These are phyloP conservation scores for Hippolais icterina DNA, from an alignment of 2,113 vertebrate species.

Conservation along the genomic window DNA sequence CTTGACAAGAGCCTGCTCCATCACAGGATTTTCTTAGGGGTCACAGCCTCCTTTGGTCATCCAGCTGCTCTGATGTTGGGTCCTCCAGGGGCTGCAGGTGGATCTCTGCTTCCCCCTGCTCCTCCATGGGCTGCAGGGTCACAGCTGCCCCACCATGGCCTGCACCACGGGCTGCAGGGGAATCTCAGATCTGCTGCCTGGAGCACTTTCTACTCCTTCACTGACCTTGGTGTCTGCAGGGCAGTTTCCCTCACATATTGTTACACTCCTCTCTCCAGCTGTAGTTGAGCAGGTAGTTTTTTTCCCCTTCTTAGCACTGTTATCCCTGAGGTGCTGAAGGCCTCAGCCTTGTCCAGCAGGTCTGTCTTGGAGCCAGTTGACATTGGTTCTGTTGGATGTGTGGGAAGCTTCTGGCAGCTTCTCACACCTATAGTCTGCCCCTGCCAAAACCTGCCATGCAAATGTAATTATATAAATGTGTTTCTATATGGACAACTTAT, in stretches of 20 bases:
- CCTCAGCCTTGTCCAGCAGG: not conserved
- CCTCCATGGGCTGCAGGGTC: not conserved
- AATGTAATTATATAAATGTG: too few species aligned
- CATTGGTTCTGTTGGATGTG: not conserved
- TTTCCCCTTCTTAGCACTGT: not conserved
- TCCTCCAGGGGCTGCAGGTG: not conserved
- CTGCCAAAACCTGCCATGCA: not conserved
- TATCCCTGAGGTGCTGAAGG: not conserved
- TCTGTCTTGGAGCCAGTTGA: not conserved
- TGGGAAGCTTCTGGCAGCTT: not conserved
- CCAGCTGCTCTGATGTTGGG: not conserved
- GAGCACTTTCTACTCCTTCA: not conserved
- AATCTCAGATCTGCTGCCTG: not conserved
- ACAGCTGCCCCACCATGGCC: not conserved
- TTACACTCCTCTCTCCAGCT: not conserved
- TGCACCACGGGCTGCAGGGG: not conserved
- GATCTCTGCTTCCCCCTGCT: not conserved
- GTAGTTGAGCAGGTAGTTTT: accelerated
- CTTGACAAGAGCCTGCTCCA: not conserved
- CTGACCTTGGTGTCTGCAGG: not conserved
- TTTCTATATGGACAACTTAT: not conserved
- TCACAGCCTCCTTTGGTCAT: not conserved
- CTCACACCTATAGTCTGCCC: not conserved
- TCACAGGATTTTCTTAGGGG: not conserved
- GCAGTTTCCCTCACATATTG: not conserved